Evolutionary conservation across 2,113 vertebrate genomes (phyloP).

Genomic region (Cathartes aura): DNA sequence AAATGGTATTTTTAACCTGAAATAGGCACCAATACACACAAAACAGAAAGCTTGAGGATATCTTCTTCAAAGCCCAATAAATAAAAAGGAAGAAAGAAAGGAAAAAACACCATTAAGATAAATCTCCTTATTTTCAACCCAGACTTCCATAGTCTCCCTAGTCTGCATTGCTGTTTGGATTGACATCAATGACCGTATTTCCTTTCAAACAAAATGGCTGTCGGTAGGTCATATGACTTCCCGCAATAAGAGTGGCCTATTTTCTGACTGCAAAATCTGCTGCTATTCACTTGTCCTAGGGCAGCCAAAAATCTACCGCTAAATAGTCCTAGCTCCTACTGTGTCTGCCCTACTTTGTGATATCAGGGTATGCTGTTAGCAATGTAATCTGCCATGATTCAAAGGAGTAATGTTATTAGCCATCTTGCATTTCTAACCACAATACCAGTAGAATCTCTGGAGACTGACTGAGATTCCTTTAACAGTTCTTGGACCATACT

Average conservation of each 20-base stretch:
- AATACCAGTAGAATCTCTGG: neutral
- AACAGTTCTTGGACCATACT: neutral
- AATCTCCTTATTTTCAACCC: neutral
- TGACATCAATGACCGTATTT: neutral
- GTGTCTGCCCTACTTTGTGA: slow-evolving; percentile 40
- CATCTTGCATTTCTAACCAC: neutral
- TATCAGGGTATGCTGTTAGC: neutral
- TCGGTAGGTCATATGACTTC: neutral
- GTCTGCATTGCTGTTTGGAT: neutral
- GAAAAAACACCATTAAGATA: neutral
- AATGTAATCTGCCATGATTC: neutral
- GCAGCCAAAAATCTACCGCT: slow-evolving; percentile 18
- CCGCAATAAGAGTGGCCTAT: neutral
- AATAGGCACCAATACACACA: neutral
- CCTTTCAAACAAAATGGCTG: neutral
- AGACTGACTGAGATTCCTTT: neutral
- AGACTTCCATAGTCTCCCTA: neutral
- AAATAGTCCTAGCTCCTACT: neutral
- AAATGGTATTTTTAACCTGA: neutral
- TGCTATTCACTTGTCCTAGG: neutral
- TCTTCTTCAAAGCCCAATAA: neutral
- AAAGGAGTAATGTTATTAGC: neutral
- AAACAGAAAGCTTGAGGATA: neutral
- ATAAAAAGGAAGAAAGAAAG: neutral
- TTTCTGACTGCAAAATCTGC: slow-evolving; percentile 38